Conservation (phyloP, 1,140 invertebrate species). For the Drosophila leontia region DNA sequence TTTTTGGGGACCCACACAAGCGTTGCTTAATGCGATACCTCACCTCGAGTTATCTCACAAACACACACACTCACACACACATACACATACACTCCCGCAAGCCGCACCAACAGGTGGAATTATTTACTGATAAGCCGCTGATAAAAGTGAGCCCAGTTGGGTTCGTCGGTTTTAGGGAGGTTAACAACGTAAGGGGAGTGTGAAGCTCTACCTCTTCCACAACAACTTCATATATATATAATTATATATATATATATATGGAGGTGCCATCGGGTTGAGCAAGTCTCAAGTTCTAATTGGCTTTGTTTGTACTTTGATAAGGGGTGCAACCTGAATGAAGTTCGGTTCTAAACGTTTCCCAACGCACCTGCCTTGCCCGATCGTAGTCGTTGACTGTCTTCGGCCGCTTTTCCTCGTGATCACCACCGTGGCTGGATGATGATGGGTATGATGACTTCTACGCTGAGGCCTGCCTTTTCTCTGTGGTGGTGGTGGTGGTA, state of each 20-base stretch:
- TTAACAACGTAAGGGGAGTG: slow-evolving; percentile 24
- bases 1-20: slow-evolving; percentile 56
- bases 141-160: slow-evolving; percentile 61
- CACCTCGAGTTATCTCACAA: slow-evolving; percentile 63
- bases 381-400: background rate
- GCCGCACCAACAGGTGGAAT: slow-evolving; percentile 74
- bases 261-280: slow-evolving; percentile 35
- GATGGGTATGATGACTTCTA: slow-evolving; percentile 4
- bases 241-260: background rate
- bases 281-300: slow-evolving; percentile 67
- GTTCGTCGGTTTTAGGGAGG: slow-evolving; percentile 10
- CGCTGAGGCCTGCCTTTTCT: background rate
- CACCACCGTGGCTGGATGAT: background rate
- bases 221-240: background rate
- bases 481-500: background rate
- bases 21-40: slow-evolving; percentile 68
- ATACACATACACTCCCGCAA: slow-evolving; percentile 18
- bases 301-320: slow-evolving; percentile 73
- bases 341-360: slow-evolving; percentile 16
- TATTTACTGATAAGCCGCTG: slow-evolving; percentile 82
- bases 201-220: slow-evolving; percentile 19
- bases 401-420: slow-evolving; percentile 28
- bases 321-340: slow-evolving; percentile 28
- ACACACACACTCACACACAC: slow-evolving; percentile 29
- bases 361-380: slow-evolving; percentile 45